Percentiles rank a stretch among this genome's conserved stretches.
Evolutionary conservation across 2,113 vertebrate genomes (phyloP).

Genomic region (Heptranchias perlo): DNA sequence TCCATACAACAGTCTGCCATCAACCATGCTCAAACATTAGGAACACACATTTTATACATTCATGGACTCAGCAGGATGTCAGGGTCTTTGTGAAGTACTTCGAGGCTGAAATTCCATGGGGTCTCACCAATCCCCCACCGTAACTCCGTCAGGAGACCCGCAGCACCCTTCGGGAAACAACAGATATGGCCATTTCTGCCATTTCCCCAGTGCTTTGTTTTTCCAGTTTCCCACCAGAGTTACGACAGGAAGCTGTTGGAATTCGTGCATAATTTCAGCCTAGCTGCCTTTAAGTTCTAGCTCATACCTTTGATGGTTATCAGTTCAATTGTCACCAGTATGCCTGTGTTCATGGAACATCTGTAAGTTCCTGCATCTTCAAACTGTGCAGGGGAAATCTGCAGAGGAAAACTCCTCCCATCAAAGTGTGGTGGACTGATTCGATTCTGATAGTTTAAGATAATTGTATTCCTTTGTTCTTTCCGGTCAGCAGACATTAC

Average conservation of each 20-base stretch:
- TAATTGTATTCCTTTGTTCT: neutral
- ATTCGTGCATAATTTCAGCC: neutral
- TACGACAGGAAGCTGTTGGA: neutral
- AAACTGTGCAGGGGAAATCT: neutral
- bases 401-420: neutral
- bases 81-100: neutral
- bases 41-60: neutral
- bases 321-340: neutral
- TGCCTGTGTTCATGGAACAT: neutral
- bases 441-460: neutral
- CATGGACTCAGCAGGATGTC: neutral
- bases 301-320: neutral
- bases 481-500: neutral
- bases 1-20: neutral
- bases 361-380: neutral
- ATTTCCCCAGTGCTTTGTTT: neutral
- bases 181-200: neutral
- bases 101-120: neutral
- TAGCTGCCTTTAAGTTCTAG: neutral
- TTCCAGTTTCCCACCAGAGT: neutral
- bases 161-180: neutral
- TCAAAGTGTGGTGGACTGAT: neutral
- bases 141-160: neutral
- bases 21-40: neutral
- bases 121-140: neutral